A percentile compares a stretch with the other conserved stretches of the same genome.
Evolutionary conservation across 2,888 invertebrate species (phyloP).

Genomic region (Tipula vernalis): DNA sequence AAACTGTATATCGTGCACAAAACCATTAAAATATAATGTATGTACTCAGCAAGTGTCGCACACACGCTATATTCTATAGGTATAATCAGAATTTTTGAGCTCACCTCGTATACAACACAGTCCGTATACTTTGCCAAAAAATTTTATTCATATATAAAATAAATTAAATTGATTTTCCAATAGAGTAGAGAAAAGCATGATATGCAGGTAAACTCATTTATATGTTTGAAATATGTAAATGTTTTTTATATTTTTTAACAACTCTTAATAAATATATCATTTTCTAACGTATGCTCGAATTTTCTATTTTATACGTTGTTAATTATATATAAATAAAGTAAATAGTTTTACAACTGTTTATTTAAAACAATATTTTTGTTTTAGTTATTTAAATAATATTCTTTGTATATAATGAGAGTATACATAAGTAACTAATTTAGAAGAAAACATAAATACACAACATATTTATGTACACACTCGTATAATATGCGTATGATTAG

Average conservation of each 20-base stretch:
- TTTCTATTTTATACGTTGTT: neutral
- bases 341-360: neutral
- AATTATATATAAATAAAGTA: neutral
- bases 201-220: neutral
- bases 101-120: too few relatives aligned
- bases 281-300: neutral
- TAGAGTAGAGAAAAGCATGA: neutral
- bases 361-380: neutral
- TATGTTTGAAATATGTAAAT: neutral
- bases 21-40: too few relatives aligned
- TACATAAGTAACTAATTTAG: neutral
- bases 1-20: too few relatives aligned
- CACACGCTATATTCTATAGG: too few relatives aligned
- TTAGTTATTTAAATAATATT: neutral
- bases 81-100: too few relatives aligned
- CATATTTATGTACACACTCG: neutral
- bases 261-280: neutral
- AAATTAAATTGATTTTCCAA: neutral
- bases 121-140: neutral
- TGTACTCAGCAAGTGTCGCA: too few relatives aligned
- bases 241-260: neutral
- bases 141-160: neutral
- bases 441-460: neutral
- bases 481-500: neutral
- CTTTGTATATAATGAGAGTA: neutral